Conservation (phyloP, 1,140 invertebrate genomes). For the Drosophila prosaltans region DNA sequence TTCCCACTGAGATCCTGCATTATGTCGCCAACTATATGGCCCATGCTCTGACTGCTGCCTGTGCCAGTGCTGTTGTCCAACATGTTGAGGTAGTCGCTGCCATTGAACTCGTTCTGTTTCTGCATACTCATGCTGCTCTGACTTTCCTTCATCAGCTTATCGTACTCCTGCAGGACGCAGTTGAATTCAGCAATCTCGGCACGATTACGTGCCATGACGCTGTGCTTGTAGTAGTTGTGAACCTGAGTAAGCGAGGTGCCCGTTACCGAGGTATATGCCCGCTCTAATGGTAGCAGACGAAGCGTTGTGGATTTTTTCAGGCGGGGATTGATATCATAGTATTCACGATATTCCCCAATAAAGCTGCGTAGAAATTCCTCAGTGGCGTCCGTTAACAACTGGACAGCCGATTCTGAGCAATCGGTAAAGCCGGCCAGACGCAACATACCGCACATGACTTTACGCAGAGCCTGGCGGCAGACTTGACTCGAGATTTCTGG, state of each 20-base stretch:
- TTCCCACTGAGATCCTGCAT: conserved; percentile 64
- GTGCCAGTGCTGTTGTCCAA: conserved; percentile 60
- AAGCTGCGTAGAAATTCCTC: conserved; percentile 75
- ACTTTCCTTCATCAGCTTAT: conserved; percentile 82
- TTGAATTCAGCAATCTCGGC: conserved; percentile 76
- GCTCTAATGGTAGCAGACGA: conserved; percentile 63
- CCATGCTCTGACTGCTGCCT: conserved; percentile 57
- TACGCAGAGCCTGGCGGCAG: conserved; percentile 62
- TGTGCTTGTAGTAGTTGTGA: conserved; percentile 82
- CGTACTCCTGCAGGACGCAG: conserved; percentile 73
- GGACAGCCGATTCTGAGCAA: conserved; percentile 72
- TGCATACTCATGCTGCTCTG: conserved; percentile 77
- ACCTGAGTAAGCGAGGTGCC: conserved; percentile 71
- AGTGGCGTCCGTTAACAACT: conserved; percentile 69
- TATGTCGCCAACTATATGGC: conserved; percentile 61
- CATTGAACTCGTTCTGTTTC: conserved; percentile 65
- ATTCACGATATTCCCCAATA: conserved; percentile 54
- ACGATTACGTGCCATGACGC: conserved; percentile 73
- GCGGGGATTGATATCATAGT: conserved; percentile 39
- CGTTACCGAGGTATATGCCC: conserved; percentile 64
- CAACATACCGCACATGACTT: conserved; percentile 74
- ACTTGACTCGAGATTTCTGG: conserved; percentile 59
- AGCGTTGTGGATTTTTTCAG: conserved; percentile 44
- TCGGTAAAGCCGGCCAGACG: conserved; percentile 78
- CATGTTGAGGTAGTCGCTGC: conserved; percentile 75